Conservation (phyloP, 2,797 vertebrate genomes). For the Cynopterus sphinx region DNA sequence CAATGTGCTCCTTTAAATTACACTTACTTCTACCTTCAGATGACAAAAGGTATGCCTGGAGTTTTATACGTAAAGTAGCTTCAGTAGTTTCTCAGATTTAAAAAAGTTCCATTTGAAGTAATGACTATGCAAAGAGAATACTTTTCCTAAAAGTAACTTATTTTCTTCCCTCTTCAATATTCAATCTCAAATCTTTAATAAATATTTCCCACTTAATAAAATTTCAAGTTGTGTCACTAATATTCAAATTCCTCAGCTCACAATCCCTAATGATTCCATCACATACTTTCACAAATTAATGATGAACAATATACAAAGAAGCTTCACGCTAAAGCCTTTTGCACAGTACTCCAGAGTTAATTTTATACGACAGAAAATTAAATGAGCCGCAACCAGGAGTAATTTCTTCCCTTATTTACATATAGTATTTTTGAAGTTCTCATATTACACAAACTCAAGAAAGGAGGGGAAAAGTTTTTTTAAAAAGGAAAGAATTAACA, state of each 20-base stretch:
- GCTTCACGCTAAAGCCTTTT: not conserved
- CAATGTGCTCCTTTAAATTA: conserved; percentile 53
- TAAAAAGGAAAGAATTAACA: conserved; percentile 6
- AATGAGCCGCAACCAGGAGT: not conserved
- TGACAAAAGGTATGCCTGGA: conserved; percentile 22
- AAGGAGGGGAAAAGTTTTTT: conserved; percentile 15
- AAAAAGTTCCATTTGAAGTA: not conserved
- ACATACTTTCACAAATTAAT: conserved; percentile 12
- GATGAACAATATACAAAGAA: conserved; percentile 11
- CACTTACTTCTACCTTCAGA: conserved; percentile 34
- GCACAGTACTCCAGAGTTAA: not conserved
- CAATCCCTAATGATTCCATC: not conserved
- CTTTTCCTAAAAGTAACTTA: not conserved
- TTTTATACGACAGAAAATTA: not conserved
- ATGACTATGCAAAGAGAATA: conserved; percentile 25
- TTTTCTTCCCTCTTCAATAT: not conserved
- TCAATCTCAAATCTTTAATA: conserved; percentile 24
- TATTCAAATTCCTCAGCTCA: not conserved
- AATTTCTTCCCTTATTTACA: not conserved
- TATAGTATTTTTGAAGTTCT: not conserved
- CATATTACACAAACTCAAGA: conserved; percentile 36
- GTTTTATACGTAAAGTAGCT: conserved; percentile 5
- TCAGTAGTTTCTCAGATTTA: conserved; percentile 1
- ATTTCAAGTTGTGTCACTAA: not conserved
- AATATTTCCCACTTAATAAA: conserved; percentile 29